Evolutionary conservation across 2,888 invertebrate species (phyloP), one percentile per base, ranked within the genome.

Genomic region (Homarus gammarus): DNA sequence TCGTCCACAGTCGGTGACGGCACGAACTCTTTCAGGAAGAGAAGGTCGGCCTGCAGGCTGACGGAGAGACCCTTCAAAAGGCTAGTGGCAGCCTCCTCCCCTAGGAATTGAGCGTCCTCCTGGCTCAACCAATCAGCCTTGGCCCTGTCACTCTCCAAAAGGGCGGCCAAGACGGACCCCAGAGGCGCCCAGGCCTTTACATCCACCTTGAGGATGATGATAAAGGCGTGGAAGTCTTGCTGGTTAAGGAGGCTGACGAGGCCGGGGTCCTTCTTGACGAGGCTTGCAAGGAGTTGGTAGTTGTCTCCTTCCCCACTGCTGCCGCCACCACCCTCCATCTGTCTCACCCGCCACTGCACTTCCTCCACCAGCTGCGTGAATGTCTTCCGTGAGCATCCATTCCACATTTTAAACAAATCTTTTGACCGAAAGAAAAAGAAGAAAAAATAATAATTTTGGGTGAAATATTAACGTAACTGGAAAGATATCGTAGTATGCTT

Each of bases 11-110:
- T n/a, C 10, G 81, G 81, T 2, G 15, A 64, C 38, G 64, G 27
- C 68, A 81, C 81, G 27, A 61, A 81, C 27, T 22, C 33, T 68
- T n/a, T n/a, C 27, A 81, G 81, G 40, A 81, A 40, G 81, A n/a
- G 31, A 22, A 81, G 68, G 40, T 81, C 68, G 18, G 64, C 81
- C 2, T 61, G 33, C 38, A 81, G 64, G 2, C 40, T 56, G n/a
- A 2, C 33, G 6, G 51, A 61, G 44, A 27, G 22, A 1, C 64
- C 81, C 68, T 36, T 61, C 38, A 68, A 31, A 27, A 81, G 38
- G 12, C 27, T 64, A 40, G 8, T 5, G 27, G 81, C 40, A 5
- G 81, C 81, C 2, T 38, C n/a, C n/a, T 44, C n/a, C 2, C 38
- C 64, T 64, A 81, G 61, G 38, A 64, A 38, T 33, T 18, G 64